Evolutionary conservation across 2,113 vertebrate genomes (phyloP).

Genomic region (Cyanoderma ruficeps): DNA sequence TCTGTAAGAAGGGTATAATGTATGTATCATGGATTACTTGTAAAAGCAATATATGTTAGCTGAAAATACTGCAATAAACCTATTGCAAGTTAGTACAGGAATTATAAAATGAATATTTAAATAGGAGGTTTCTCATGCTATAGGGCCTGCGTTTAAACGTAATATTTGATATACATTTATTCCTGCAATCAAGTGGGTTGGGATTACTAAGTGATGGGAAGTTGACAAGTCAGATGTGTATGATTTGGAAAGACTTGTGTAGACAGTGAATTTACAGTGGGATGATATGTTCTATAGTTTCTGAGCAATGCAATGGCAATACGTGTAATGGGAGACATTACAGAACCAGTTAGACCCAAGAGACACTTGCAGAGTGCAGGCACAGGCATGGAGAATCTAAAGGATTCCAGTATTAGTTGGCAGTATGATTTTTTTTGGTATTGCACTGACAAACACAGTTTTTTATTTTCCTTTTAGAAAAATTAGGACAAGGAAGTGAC

Average conservation of each 20-base stretch:
- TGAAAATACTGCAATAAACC: conserved; percentile 37
- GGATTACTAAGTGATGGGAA: neutral
- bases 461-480: neutral
- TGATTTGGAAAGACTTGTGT: neutral
- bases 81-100: conserved; percentile 26
- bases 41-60: conserved; percentile 43
- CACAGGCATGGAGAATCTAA: neutral
- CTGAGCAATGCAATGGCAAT: neutral
- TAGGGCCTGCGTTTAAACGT: neutral
- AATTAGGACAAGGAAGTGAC: neutral
- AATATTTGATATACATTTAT: neutral
- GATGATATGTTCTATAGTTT: neutral
- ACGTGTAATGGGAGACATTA: neutral
- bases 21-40: conserved; percentile 36
- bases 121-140: neutral
- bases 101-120: conserved; percentile 57
- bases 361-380: conserved; percentile 3
- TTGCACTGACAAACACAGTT: neutral
- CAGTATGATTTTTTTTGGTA: neutral
- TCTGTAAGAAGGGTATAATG: conserved; percentile 12
- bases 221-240: neutral
- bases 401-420: neutral
- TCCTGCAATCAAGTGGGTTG: neutral
- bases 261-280: conserved; percentile 5
- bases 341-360: neutral